Conservation (phyloP, 2,113 vertebrate genomes). For the Pontoporia blainvillei region DNA sequence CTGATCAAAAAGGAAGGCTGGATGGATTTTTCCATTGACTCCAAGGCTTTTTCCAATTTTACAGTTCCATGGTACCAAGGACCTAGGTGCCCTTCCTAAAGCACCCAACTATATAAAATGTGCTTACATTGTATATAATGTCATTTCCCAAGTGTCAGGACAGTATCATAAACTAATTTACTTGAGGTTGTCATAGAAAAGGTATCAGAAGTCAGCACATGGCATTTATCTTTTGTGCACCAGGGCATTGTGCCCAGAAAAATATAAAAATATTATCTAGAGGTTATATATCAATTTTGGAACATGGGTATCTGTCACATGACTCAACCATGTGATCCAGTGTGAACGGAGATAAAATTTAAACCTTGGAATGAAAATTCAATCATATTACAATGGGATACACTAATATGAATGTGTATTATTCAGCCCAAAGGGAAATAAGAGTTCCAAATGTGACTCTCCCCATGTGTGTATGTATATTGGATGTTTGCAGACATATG, state of each 20-base stretch:
- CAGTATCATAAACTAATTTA: neutral
- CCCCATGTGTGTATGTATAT: neutral
- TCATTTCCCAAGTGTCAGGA: neutral
- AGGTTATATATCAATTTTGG: neutral
- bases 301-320: neutral
- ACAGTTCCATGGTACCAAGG: neutral
- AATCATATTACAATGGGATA: neutral
- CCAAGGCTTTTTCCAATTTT: neutral
- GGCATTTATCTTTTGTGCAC: neutral
- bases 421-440: neutral
- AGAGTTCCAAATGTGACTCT: neutral
- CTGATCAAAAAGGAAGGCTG: neutral
- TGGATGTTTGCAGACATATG: neutral
- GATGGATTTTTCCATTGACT: neutral
- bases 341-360: neutral
- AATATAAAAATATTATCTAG: neutral
- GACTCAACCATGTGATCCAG: neutral
- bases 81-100: neutral
- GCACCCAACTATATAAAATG: neutral
- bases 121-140: neutral
- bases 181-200: neutral
- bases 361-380: neutral
- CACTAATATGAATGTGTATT: neutral
- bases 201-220: neutral
- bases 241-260: neutral